Percentiles rank a stretch among this genome's conserved stretches.
phyloP scores from a whole-genome alignment of 2,888 invertebrate species.

The Acronicta psi region DNA sequence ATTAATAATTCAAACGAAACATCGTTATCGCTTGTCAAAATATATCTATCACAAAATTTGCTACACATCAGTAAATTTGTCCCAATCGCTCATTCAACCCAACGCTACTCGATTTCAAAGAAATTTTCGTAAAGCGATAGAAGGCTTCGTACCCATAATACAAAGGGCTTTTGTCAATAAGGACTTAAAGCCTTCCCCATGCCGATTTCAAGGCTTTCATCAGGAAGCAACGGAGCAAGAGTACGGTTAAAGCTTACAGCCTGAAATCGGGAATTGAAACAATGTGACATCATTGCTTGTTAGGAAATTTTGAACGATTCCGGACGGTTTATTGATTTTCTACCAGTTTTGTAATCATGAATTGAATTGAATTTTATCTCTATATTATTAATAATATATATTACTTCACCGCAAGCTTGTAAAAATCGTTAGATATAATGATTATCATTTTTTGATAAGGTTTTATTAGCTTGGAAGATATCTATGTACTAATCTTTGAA shows the following conservation, averaged over 20 bases:
- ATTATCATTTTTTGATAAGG: too few relatives aligned
- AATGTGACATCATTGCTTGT: constrained; percentile 51
- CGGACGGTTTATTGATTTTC: constrained; percentile 41
- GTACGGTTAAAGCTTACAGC: constrained; percentile 49
- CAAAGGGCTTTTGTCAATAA: constrained; percentile 48
- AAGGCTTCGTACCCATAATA: constrained; percentile 21
- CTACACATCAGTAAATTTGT: constrained; percentile 37
- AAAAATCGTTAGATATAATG: too few relatives aligned
- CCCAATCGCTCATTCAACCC: constrained; percentile 22
- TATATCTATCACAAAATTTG: constrained; percentile 28
- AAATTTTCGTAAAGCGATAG: constrained; percentile 22
- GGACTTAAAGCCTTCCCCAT: constrained; percentile 41
- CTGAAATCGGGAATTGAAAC: constrained; percentile 46
- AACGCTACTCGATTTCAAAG: constrained; percentile 23
- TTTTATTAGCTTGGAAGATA: too few relatives aligned
- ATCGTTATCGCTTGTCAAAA: constrained; percentile 10
- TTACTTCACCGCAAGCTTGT: too few relatives aligned
- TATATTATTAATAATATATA: too few relatives aligned
- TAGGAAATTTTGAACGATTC: constrained; percentile 42
- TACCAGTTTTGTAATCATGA: constrained; percentile 41
- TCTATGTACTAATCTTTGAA: too few relatives aligned
- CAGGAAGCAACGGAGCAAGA: constrained; percentile 36
- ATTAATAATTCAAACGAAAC: constrained; percentile 1
- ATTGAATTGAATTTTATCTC: constrained; percentile 21
- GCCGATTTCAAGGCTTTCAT: constrained; percentile 31